These are phyloP conservation scores for Thunnus maccoyii DNA, from an alignment of 2,113 vertebrate genomes.

Conservation along the genomic window DNA sequence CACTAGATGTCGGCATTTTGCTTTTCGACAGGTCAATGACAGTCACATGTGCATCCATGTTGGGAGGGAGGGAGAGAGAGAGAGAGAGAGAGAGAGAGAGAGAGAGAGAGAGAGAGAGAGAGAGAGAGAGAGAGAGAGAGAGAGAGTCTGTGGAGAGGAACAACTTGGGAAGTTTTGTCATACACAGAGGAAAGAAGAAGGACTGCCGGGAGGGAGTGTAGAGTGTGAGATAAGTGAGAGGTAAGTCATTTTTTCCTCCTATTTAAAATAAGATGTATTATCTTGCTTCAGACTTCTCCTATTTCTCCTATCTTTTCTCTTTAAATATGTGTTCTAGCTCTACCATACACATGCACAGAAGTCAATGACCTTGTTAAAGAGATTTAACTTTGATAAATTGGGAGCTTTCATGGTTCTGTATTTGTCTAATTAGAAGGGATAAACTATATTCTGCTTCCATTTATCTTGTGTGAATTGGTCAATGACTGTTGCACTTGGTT, in stretches of 20 bases:
- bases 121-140: constrained; percentile 33
- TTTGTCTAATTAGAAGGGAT: constrained; percentile 52
- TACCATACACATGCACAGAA: neutral
- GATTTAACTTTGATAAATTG: constrained; percentile 52
- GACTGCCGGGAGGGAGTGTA: constrained; percentile 30
- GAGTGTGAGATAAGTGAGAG: constrained; percentile 57
- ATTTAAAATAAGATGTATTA: neutral
- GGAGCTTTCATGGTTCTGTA: constrained; percentile 1
- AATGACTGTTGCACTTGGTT: constrained; percentile 42
- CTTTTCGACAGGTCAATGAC: neutral
- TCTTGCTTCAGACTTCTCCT: neutral
- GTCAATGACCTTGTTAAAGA: constrained; percentile 35
- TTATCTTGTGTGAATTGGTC: constrained; percentile 45
- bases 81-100: constrained; percentile 32
- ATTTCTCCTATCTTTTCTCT: neutral
- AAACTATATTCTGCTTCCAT: constrained; percentile 36
- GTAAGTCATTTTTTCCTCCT: constrained; percentile 63
- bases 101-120: constrained; percentile 20
- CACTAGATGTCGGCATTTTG: constrained; percentile 67
- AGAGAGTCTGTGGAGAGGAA: constrained; percentile 28
- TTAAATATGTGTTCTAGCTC: constrained; percentile 1
- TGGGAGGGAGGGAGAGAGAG: constrained; percentile 16
- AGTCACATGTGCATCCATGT: constrained; percentile 37
- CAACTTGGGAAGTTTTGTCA: constrained; percentile 74
- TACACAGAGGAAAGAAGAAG: constrained; percentile 48